Evolutionary conservation across 2,113 vertebrate genomes (phyloP).

Genomic region (Andinoacara biseriatus): DNA sequence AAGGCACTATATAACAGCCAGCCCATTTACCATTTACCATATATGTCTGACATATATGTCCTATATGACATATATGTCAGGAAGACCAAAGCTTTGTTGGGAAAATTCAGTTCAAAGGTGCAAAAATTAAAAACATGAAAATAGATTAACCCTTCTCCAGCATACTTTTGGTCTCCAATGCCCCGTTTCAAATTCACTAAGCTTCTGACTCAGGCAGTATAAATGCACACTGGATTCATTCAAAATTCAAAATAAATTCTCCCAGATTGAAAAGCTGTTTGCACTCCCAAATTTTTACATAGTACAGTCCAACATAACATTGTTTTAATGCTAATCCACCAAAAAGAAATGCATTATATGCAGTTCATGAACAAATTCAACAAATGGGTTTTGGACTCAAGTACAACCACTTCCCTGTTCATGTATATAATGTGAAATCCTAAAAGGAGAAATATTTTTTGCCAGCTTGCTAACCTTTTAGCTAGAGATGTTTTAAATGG

Average conservation of each 20-base stretch:
- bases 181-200: not conserved
- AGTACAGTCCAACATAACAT: not conserved
- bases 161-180: not conserved
- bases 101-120: not conserved
- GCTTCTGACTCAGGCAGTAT: not conserved
- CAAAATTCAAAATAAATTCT: not conserved
- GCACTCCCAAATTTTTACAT: not conserved
- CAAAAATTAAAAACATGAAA: not conserved
- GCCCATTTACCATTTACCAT: not conserved
- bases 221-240: not conserved
- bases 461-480: not conserved
- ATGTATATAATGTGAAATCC: not conserved
- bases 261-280: not conserved
- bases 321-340: not conserved
- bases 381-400: not conserved
- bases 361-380: not conserved
- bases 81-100: not conserved
- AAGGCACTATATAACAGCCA: too few relatives aligned
- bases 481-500: constrained; percentile 8
- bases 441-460: not conserved
- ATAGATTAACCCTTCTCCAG: not conserved
- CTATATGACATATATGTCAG: not conserved
- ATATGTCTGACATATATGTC: too few relatives aligned
- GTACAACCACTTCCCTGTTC: not conserved
- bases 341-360: not conserved